Base-by-base conservation (phyloP, 2,888 invertebrate genomes). In the Emmelina monodactyla region DNA sequence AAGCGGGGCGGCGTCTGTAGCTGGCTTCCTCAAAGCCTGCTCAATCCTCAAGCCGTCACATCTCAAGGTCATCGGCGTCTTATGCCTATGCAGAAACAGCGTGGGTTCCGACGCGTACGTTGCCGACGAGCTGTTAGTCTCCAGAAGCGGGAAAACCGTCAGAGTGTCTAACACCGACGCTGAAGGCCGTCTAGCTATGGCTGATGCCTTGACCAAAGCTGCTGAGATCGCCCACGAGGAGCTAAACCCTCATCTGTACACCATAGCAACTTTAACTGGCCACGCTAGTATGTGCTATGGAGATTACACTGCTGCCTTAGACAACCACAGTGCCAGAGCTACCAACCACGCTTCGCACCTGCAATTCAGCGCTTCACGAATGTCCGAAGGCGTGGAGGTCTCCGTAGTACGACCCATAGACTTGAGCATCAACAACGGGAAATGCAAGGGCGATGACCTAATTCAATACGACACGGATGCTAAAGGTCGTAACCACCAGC, bases 121-220 rank as follows among this genome's bases (percentile, higher is more conserved):
- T 0, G 62, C 92, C 22, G 95, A 96, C 69, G 95, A 96, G 65
- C 82, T 95, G 34, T 81, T 95, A 35, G 82, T 87, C 0, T 87
- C 92, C 0, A 84, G 88, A 50, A 89, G 92, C 34, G 92, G 93
- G 0, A 86, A 85, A 28, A 82, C 91, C 14, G 86, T 94, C 0
- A 82, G 94, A 40, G 85, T 96, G 14, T 88, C 88, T 4, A 94
- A 96, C 59, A 95, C 95, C 1, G 95, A 96, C 59, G 94, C 94
- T 1, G 95, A 96, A 73, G 95, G 95, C 0, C 80, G 94, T 31
- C 86, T 94, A 80, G 90, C 90, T 0, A 93, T 94, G 92, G 89
- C 90, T 2, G 94, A 94, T 66, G 86, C 91, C 0, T 73, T 94
- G 2, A 72, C 57, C 29, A 68, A 73, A 35, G 44, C 67, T 16